Conservation (phyloP, 1,140 invertebrate genomes). For the Caenorhabditis inopinata region DNA sequence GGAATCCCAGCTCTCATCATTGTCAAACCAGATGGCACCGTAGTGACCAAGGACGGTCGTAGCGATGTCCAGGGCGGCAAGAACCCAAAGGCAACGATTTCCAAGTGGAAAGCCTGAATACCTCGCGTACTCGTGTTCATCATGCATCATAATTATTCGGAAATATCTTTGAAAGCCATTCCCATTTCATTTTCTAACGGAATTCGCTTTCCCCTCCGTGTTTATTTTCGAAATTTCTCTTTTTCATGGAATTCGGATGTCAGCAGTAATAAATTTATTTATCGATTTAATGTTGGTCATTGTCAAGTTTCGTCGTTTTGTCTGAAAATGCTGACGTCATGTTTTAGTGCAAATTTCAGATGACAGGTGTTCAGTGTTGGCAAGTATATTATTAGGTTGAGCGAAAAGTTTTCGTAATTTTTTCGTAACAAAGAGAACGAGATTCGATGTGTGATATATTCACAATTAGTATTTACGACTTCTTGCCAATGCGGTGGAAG, state of each 20-base stretch:
- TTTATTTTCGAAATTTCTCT: neutral
- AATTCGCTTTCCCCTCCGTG: neutral
- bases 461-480: no score
- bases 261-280: conserved; percentile 21
- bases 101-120: conserved; percentile 30
- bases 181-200: neutral
- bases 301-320: no score
- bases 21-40: conserved; percentile 71
- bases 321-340: no score
- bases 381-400: no score
- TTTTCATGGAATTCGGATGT: neutral
- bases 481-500: no score
- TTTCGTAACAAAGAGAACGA: no score
- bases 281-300: no score
- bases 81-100: conserved; percentile 22
- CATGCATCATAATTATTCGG: neutral
- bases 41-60: conserved; percentile 74
- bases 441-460: no score
- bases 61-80: conserved; percentile 58
- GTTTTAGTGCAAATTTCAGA: no score
- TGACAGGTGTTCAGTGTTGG: no score
- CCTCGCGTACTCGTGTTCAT: neutral
- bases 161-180: neutral
- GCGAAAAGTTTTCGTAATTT: no score
- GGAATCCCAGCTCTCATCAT: conserved; percentile 77